These are phyloP conservation scores for Muricea muricata DNA, from an alignment of 92 coral and sea anemone genomes.

Conservation along the genomic window DNA sequence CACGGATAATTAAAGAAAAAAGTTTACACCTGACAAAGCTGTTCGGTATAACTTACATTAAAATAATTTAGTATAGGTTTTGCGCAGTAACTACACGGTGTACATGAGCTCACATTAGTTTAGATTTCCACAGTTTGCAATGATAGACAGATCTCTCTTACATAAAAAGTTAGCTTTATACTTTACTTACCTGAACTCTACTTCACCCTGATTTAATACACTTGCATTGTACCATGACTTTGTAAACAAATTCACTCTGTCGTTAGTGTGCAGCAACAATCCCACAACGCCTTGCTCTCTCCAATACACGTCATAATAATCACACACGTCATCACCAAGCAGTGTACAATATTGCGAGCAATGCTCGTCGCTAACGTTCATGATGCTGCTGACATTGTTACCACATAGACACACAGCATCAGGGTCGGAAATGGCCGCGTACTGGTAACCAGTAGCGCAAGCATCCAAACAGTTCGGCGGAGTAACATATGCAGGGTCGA, in stretches of 20 bases:
- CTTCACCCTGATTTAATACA: neutral
- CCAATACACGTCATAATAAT: constrained; percentile 77
- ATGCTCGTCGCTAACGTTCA: constrained; percentile 68
- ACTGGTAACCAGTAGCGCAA: constrained; percentile 80
- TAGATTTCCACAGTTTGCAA: no score
- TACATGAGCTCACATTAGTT: no score
- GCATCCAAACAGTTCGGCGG: constrained; percentile 78
- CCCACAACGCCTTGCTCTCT: constrained; percentile 82
- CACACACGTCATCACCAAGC: constrained; percentile 68
- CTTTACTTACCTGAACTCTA: constrained; percentile 11
- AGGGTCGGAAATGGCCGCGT: constrained; percentile 80
- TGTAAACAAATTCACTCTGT: constrained; percentile 32
- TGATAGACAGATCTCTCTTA: no score
- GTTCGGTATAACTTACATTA: no score
- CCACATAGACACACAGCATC: constrained; percentile 83
- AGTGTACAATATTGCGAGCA: constrained; percentile 77
- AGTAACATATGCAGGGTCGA: constrained; percentile 68
- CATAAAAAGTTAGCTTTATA: neutral
- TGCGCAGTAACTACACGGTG: no score
- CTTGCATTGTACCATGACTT: constrained; percentile 41
- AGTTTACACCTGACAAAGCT: no score
- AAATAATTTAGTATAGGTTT: no score
- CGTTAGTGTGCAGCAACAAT: constrained; percentile 39
- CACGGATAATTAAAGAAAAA: no score
- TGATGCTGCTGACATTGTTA: constrained; percentile 59